phyloP scores from a whole-genome alignment of 2,888 invertebrate species.

The Periphyllus acericola region DNA sequence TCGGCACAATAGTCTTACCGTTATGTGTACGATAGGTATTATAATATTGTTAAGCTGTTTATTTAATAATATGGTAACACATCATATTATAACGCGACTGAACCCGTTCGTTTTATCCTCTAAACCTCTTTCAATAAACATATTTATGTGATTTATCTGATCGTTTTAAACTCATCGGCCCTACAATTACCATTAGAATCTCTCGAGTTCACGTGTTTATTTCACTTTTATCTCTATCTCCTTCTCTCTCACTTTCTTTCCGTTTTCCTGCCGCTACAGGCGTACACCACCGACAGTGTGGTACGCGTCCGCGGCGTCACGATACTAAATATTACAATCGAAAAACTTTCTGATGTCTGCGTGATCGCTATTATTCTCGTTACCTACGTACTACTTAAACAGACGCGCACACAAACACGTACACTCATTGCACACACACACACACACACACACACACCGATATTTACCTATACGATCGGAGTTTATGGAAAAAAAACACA shows the following conservation, averaged over 20 bases:
- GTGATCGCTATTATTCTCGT: neutral
- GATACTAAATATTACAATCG: neutral
- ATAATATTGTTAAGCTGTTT: neutral
- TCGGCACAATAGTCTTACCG: neutral
- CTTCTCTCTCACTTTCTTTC: neutral
- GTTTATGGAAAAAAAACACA: neutral
- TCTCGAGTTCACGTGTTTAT: neutral
- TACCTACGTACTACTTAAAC: neutral
- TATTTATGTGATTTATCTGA: neutral
- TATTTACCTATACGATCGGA: neutral
- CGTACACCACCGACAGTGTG: neutral
- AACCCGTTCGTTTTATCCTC: neutral
- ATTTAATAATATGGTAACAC: neutral
- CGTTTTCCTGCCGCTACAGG: neutral
- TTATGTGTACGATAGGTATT: neutral
- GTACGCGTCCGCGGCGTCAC: neutral
- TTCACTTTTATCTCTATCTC: neutral
- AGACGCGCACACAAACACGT: neutral
- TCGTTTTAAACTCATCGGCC: neutral
- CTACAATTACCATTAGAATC: too few relatives aligned
- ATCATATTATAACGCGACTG: neutral
- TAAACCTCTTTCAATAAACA: too few relatives aligned
- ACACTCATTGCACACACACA: too few relatives aligned
- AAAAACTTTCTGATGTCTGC: neutral
- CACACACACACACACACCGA: neutral